Base-by-base conservation (phyloP, 2,888 invertebrate species). In the Acrobasis repandana region DNA sequence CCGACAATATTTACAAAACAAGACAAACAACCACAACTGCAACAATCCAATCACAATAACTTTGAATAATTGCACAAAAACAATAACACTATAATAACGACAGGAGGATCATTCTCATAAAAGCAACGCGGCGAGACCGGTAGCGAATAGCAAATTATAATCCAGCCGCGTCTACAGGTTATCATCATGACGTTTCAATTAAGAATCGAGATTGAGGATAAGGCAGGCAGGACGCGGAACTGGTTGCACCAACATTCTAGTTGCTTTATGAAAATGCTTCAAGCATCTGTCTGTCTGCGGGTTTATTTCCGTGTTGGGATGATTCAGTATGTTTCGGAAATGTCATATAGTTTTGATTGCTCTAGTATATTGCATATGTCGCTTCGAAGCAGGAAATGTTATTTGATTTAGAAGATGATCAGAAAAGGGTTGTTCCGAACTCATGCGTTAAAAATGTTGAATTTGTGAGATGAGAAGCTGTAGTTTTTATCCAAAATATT, bases 61-160 rank as follows among this genome's bases (percentile, higher is more conserved):
- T 43, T n/a, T 1, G 43, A 2, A 36, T 43, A n/a, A n/a, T 43
- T 6, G n/a, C 43, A 20, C 48, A 48, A 43, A 43, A 43, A 43
- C 43, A 43, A 43, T 43, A 43, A 43, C 43, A 48, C 18, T 36
- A 34, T 16, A 52, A 52, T 14, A n/a, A 16, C 52, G 14, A 15
- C 34, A 34, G 52, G 10, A 10, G 54, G 38, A 20, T 20, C 36
- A 54, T 54, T 54, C 54, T 51, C 51, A 46, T 43, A 59, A 51
- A 51, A 46, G 28, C 46, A 60, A 51, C 43, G 33, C 60, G 66
- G 67, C 38, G 47, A 69, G 70, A 74, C 76, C 75, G 72, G 77
- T 75, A 76, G 77, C 69, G 58, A 74, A 75, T 75, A 76, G 77
- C 69, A 58, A 74, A 75, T 75, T 72, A 70, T 75, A 77, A 74